Base-by-base conservation (phyloP, 2,797 vertebrate genomes). In the Triplophysa bombifrons region DNA sequence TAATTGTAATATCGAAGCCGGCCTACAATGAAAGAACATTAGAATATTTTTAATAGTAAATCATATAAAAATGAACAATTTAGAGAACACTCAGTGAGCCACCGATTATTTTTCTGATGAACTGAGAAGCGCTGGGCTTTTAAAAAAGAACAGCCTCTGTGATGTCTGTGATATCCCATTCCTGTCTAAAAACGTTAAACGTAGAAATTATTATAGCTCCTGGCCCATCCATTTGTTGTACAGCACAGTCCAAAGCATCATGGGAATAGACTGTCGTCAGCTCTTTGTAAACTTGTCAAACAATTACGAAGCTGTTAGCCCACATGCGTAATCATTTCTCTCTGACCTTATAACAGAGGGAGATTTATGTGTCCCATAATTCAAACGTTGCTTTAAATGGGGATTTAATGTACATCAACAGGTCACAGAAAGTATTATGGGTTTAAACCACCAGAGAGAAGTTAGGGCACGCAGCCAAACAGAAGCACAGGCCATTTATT, bases 401-500 rank as follows among this genome's bases (percentile, higher is more conserved):
- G 80, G 85, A 80, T 84, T 86, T 86, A 88, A 87, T 85, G 86
- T 90, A 91, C 88, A 91, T 92, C 90, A 92, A 89, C 91, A 91
- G 89, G 89, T 88, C 82, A 74, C 84, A 80, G 80, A 89, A 88
- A 88, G 89, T 89, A 87, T 86, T 89, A 86, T 78, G 72, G 86
- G 87, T 91, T 91, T 85, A 90, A 82, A 87, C 88, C 92, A 92
- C 91, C 72, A 65, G 88, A 88, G 83, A 85, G 84, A 85, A 91
- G 84, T 88, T 85, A 88, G 89, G 91, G 93, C 93, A 90, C 84
- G 53, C 77, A 74, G 91, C 94, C 94, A 94, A 95, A 95, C 94
- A 90, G 93, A 91, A 96, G 95, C 94, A 94, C 83, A 91, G 91
- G 90, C 92, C 82, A 88, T 88, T 92, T 88, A 86, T 87, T 90